Conservation (phyloP, 2,888 invertebrate species). For the Tineola bisselliella region DNA sequence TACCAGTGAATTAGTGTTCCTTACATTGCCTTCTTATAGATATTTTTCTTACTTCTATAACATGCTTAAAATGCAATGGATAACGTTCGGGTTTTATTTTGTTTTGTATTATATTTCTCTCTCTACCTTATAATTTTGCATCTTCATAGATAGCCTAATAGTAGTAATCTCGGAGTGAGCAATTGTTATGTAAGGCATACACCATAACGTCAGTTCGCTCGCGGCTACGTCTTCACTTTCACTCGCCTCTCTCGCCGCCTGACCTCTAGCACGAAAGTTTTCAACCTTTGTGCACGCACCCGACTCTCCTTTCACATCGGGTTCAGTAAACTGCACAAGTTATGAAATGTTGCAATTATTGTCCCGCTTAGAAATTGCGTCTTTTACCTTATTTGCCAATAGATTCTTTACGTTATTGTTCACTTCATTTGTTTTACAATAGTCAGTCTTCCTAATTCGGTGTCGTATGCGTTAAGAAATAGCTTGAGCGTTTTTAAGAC, state of each 20-base stretch:
- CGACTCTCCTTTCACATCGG: conserved; percentile 19
- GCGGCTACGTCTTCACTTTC: conserved; percentile 21
- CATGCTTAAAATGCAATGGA: neutral
- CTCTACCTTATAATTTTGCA: neutral
- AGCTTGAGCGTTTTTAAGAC: no score
- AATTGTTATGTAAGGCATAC: conserved; percentile 17
- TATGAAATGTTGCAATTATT: conserved; percentile 5
- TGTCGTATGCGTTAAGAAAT: no score
- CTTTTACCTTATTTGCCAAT: neutral
- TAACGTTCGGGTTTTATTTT: neutral
- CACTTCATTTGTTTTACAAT: neutral
- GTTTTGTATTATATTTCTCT: neutral
- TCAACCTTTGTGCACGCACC: conserved; percentile 18
- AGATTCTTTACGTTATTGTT: neutral
- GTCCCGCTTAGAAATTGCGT: neutral
- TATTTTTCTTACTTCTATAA: neutral
- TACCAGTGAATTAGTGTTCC: neutral
- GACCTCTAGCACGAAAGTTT: conserved; percentile 24
- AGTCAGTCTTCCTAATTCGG: no score
- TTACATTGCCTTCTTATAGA: neutral
- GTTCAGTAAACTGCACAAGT: conserved; percentile 22
- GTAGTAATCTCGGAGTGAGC: neutral
- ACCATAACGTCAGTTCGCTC: conserved; percentile 17
- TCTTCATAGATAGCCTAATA: conserved; percentile 1
- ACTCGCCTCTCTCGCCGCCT: conserved; percentile 16